Evolutionary conservation across 2,113 vertebrate species (phyloP).

Genomic region (Nerophis lumbriciformis): DNA sequence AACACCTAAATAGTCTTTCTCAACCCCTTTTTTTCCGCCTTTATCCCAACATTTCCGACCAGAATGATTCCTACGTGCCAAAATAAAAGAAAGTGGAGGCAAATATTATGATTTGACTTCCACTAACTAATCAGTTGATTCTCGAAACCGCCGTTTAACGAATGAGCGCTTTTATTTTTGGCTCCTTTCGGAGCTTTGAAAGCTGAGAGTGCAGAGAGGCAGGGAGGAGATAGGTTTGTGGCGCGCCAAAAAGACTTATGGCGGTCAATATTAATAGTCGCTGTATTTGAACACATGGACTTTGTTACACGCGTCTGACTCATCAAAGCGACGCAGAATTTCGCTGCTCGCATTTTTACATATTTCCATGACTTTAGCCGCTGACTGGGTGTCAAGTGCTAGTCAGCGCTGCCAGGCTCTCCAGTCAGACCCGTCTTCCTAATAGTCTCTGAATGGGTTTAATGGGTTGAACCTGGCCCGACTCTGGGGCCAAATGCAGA

Average conservation of each 20-base stretch:
- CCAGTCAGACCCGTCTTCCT: conserved; percentile 18
- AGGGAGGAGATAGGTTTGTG: conserved; percentile 14
- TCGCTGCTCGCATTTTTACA: conserved; percentile 11
- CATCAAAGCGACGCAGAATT: conserved; percentile 25
- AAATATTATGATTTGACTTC: neutral
- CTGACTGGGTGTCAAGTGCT: conserved; percentile 31
- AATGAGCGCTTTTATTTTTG: conserved; percentile 6
- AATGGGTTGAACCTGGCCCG: neutral
- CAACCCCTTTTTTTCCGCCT: neutral
- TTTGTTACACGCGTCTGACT: conserved; percentile 26
- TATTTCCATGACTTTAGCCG: conserved; percentile 28
- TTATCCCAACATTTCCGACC: neutral
- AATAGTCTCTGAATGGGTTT: conserved; percentile 39
- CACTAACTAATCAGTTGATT: neutral
- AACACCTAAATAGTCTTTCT: neutral
- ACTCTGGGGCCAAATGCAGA: no score
- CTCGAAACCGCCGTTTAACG: neutral
- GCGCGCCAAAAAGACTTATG: conserved; percentile 34
- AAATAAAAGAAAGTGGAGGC: neutral
- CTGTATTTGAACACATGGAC: conserved; percentile 33
- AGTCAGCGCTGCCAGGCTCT: conserved; percentile 11
- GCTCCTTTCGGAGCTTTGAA: conserved; percentile 11
- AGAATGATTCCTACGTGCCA: neutral
- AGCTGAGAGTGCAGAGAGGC: neutral
- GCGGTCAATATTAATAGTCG: conserved; percentile 33